A percentile compares a stretch with the other conserved stretches of the same genome.
Conservation (phyloP, 2,113 vertebrate species). For the Pelodiscus sinensis region DNA sequence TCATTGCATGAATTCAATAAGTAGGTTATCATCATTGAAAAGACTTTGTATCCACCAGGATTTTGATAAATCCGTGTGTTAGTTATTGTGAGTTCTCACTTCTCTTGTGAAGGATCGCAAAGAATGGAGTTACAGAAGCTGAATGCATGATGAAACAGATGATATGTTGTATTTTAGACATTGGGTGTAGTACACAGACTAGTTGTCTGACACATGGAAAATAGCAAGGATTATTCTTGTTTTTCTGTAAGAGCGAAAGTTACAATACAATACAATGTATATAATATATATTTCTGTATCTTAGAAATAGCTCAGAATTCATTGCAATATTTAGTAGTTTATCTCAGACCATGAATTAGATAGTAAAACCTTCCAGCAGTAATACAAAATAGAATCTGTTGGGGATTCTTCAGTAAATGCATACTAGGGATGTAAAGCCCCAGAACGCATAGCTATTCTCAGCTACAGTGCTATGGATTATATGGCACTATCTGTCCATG, state of each 20-base stretch:
- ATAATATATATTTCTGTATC: neutral
- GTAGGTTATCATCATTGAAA: neutral
- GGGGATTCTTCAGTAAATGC: neutral
- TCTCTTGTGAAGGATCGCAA: neutral
- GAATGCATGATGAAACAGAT: neutral
- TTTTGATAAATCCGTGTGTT: neutral
- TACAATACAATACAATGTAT: neutral
- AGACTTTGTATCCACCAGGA: neutral
- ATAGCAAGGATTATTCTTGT: neutral
- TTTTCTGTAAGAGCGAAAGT: neutral
- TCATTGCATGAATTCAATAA: neutral
- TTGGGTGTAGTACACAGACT: neutral
- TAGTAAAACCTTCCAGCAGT: neutral
- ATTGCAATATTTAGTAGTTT: neutral
- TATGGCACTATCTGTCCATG: neutral
- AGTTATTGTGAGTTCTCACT: neutral
- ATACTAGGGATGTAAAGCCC: neutral
- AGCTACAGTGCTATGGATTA: neutral
- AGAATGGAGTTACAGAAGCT: rapidly evolving
- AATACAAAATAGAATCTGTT: neutral
- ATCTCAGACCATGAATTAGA: neutral
- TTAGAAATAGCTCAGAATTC: neutral
- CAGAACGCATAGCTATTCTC: neutral
- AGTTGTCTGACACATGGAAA: neutral
- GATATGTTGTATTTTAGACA: neutral